Base-by-base conservation (phyloP, 2,113 vertebrate species). In the Rhinolophus ferrumequinum region DNA sequence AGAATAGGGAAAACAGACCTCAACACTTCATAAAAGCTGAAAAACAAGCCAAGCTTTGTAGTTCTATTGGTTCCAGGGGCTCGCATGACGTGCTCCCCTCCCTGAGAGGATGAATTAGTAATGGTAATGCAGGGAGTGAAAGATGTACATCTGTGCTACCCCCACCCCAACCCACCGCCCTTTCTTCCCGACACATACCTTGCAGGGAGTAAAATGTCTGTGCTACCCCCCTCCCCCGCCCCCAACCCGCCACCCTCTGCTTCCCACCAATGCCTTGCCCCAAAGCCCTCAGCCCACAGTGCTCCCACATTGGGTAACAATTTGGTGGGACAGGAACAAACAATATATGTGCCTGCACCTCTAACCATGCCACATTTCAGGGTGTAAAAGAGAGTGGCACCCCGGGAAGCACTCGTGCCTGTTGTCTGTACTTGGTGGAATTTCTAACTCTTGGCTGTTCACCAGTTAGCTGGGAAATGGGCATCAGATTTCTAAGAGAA, bases 291-390 rank as follows among this genome's bases (percentile, higher is more conserved):
- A 3, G 47, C 12, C 67, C 62, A 73, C 0, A 3, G 47, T 47
- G 44, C 12, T 26, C 26, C 16, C 54, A 38, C 18, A 14, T 38
- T 5, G 26, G 33, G 18, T 41, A 38, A 67, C 60, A 47, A 7
- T 33, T 41, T 3, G 2, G 72, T 6, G 19, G 85, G 58, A 30
- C 35, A 67, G 35, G 62, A 72, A 35, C 9, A 62, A 38, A 35
- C 9, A 62, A 38, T 7, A 8, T 26, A 5, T 10, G 26, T 0
- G 50, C 44, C 35, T n/a, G 6, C 2, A 2, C 13, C 12, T 22
- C n/a, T 26, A 58, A 77, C 60, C n/a, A 6, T 0, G 19, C 33
- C 56, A 56, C 69, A n/a, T 44, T 38, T n/a, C 60, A 28, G 35
- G 24, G 26, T 8, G 13, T 5, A 21, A 38, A 1, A 56, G 76